Evolutionary conservation across 2,797 vertebrate species (phyloP).

Genomic region (Rhinella marina): DNA sequence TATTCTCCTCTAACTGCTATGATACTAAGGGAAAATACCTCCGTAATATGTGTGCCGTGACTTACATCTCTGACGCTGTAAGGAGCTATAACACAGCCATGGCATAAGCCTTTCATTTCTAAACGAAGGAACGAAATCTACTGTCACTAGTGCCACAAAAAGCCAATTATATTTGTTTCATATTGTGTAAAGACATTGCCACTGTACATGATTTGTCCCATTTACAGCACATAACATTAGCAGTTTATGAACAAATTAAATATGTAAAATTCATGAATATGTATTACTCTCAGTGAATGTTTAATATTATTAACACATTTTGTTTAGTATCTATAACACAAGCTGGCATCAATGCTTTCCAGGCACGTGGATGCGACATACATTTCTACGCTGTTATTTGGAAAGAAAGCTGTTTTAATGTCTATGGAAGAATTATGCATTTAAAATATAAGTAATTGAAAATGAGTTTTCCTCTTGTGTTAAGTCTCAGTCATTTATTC

Average conservation of each 20-base stretch:
- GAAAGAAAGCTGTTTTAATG: not conserved
- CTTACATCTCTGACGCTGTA: too few species aligned
- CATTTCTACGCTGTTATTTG: not conserved
- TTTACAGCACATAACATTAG: not conserved
- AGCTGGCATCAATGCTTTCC: not conserved
- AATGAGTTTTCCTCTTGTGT: too few species aligned
- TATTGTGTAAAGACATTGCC: not conserved
- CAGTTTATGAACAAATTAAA: not conserved
- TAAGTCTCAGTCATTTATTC: too few species aligned
- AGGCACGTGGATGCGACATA: not conserved
- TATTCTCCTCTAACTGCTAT: too few species aligned
- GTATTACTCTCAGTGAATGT: not conserved
- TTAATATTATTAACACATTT: not conserved
- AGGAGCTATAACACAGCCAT: too few species aligned
- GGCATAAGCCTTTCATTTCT: too few species aligned
- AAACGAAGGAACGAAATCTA: too few species aligned
- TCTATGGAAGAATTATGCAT: not conserved
- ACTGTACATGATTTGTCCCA: not conserved
- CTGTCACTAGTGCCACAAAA: not conserved
- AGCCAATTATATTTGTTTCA: not conserved
- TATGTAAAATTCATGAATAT: conserved; percentile 1
- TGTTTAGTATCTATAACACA: not conserved
- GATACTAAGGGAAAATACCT: too few species aligned
- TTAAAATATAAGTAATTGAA: too few species aligned
- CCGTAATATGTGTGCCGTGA: too few species aligned